Evolutionary conservation across 2,113 vertebrate species (phyloP).

Genomic region (Hemichromis elongatus): DNA sequence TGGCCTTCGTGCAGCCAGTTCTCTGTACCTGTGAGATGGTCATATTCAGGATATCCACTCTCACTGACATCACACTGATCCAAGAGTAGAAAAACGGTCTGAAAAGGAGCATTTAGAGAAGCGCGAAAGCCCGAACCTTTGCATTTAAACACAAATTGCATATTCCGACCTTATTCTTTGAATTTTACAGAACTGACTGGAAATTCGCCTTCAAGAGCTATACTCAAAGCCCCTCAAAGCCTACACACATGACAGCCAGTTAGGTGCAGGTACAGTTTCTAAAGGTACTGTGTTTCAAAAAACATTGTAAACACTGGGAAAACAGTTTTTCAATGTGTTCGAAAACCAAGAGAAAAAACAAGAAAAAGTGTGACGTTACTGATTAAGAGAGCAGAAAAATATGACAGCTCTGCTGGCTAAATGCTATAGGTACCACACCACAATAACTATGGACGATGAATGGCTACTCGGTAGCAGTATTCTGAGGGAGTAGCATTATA

Average conservation of each 20-base stretch:
- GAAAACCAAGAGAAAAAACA: not conserved
- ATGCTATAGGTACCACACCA: not conserved
- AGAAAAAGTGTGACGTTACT: not conserved
- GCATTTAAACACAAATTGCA: not conserved
- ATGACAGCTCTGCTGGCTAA: not conserved
- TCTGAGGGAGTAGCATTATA: not conserved
- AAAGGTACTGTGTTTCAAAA: not conserved
- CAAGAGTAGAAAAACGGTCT: not conserved
- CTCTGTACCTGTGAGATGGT: not conserved
- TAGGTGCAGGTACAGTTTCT: not conserved
- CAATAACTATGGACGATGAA: not conserved
- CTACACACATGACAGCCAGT: not conserved
- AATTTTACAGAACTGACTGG: not conserved
- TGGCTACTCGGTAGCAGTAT: not conserved
- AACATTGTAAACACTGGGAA: not conserved
- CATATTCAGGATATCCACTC: not conserved
- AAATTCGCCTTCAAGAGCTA: not conserved
- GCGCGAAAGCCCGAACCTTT: not conserved
- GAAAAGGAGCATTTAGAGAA: not conserved
- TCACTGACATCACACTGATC: not conserved
- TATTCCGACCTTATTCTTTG: not conserved
- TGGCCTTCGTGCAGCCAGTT: not conserved
- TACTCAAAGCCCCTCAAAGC: not conserved
- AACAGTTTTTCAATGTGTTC: not conserved
- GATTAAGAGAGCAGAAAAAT: not conserved